Conservation (phyloP, 2,113 vertebrate species). For the Acrocephalus kingi region DNA sequence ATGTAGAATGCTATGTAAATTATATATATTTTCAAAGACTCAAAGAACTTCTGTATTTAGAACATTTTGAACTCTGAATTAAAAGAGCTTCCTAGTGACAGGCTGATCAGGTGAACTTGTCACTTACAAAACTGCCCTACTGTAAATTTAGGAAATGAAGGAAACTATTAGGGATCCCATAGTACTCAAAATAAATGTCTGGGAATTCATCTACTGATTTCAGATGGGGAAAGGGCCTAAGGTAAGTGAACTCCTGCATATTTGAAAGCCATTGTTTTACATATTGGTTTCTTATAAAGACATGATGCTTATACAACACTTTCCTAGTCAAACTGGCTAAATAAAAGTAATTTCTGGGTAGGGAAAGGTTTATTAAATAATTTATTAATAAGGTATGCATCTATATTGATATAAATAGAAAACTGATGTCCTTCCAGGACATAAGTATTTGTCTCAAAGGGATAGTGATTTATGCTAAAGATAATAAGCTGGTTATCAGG, state of each 20-base stretch:
- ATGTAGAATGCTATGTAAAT: background rate
- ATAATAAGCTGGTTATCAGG: background rate
- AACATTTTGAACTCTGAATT: background rate
- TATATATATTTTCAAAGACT: background rate
- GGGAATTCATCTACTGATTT: background rate
- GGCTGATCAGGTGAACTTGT: background rate
- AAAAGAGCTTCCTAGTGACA: background rate
- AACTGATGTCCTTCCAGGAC: background rate
- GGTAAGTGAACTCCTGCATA: background rate
- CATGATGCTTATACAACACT: background rate
- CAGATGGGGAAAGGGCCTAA: background rate
- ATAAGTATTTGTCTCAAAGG: background rate
- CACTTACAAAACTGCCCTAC: background rate
- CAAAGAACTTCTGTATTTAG: background rate
- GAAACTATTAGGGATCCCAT: background rate
- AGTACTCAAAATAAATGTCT: background rate
- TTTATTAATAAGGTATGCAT: background rate
- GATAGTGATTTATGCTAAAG: background rate
- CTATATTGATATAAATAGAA: background rate
- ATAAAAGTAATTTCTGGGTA: background rate
- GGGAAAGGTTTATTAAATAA: background rate
- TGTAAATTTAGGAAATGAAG: background rate
- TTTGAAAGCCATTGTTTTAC: background rate
- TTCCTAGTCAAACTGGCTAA: background rate
- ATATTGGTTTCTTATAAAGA: background rate